phyloP scores from a whole-genome alignment of 2,888 invertebrate species.

The Hartigia nigra region DNA sequence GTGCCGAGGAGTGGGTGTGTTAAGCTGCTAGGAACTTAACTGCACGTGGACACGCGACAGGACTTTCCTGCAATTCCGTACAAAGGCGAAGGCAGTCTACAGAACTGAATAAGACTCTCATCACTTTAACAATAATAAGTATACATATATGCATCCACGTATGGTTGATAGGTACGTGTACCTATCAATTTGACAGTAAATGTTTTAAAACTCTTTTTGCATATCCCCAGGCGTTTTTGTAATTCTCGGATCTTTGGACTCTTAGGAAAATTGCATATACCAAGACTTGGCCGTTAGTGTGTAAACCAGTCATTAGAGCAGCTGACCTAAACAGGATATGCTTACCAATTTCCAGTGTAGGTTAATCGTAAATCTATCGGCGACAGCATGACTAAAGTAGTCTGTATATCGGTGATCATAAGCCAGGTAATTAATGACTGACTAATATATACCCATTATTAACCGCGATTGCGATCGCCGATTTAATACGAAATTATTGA shows the following conservation, averaged over 20 bases:
- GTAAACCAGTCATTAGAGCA: slow-evolving; percentile 31
- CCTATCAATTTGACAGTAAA: background rate
- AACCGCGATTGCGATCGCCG: slow-evolving; percentile 47
- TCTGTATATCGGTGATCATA: slow-evolving; percentile 41
- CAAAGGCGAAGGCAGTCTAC: background rate
- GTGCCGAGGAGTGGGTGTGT: slow-evolving; percentile 22
- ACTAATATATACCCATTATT: slow-evolving; percentile 55
- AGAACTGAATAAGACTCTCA: background rate
- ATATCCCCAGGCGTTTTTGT: background rate
- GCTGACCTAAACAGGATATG: slow-evolving; percentile 43
- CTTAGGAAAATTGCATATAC: background rate
- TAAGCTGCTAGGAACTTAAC: slow-evolving; percentile 41
- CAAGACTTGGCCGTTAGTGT: slow-evolving; percentile 1
- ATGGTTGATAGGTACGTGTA: background rate
- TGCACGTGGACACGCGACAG: slow-evolving; percentile 52
- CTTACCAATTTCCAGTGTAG: slow-evolving; percentile 35
- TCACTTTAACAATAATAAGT: background rate
- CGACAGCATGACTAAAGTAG: slow-evolving; percentile 44
- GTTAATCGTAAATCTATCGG: slow-evolving; percentile 43
- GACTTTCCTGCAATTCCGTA: slow-evolving; percentile 19
- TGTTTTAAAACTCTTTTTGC: background rate
- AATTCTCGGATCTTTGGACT: background rate
- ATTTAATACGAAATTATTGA: slow-evolving; percentile 50
- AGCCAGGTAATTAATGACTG: slow-evolving; percentile 52
- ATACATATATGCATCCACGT: background rate